These are phyloP conservation scores for Vipera latastei DNA, from an alignment of 2,797 vertebrate genomes.

Conservation along the genomic window DNA sequence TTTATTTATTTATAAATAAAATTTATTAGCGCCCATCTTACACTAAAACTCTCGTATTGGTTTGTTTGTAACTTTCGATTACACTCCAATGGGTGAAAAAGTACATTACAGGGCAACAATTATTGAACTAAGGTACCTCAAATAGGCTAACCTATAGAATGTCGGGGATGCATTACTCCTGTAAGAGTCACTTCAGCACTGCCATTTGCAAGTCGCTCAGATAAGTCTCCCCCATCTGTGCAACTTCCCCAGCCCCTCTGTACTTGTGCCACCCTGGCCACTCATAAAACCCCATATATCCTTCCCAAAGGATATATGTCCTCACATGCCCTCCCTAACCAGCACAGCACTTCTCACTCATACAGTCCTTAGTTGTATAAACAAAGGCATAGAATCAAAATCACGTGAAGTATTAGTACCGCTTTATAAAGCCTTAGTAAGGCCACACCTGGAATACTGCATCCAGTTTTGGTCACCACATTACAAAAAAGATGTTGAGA, in stretches of 20 bases:
- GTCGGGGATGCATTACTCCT: background rate
- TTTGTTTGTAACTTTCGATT: background rate
- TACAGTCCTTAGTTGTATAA: too few relatives aligned
- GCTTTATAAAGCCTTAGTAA: too few relatives aligned
- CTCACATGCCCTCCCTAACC: background rate
- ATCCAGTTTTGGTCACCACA: too few relatives aligned
- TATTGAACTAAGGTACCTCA: background rate
- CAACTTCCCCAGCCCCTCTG: background rate
- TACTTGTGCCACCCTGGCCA: background rate
- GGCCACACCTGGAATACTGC: too few relatives aligned
- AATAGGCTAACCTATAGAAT: background rate
- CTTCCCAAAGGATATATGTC: background rate
- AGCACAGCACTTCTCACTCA: background rate
- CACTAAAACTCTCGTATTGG: background rate
- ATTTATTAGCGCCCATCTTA: background rate
- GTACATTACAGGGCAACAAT: background rate
- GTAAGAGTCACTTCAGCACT: background rate
- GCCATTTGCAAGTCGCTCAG: background rate
- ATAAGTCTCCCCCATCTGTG: background rate
- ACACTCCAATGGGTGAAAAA: background rate
- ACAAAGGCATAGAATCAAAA: too few relatives aligned
- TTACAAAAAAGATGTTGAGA: too few relatives aligned
- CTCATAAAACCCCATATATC: background rate
- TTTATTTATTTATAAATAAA: background rate
- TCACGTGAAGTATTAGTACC: too few relatives aligned